Conservation (phyloP, 2,797 vertebrate species). For the Gambusia yucatana region DNA sequence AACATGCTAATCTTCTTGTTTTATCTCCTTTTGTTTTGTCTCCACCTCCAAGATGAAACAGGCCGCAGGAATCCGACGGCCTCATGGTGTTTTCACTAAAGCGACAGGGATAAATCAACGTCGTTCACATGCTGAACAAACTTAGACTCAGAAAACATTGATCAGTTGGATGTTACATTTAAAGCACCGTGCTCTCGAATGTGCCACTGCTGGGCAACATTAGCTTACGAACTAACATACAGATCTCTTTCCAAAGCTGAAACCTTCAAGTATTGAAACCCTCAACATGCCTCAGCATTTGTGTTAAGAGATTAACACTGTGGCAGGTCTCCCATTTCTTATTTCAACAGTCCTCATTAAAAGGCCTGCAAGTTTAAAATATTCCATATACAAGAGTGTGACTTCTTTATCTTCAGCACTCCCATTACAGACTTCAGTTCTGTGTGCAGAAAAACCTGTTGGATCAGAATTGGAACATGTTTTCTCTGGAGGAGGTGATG, state of each 20-base stretch:
- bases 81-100: slow-evolving; percentile 14
- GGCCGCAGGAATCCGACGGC: slow-evolving; percentile 5
- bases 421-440: slow-evolving; percentile 24
- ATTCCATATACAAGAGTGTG: slow-evolving; percentile 6
- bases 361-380: slow-evolving; percentile 1
- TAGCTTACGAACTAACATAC: background rate
- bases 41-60: slow-evolving; percentile 2
- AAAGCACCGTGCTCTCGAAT: background rate
- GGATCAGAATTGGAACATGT: slow-evolving; percentile 51
- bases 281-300: background rate
- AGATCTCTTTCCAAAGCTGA: background rate
- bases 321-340: background rate
- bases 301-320: background rate
- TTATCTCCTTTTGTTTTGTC: background rate
- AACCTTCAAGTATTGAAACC: background rate
- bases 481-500: slow-evolving; percentile 40
- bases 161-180: slow-evolving; percentile 13
- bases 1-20: slow-evolving; percentile 11
- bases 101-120: slow-evolving; percentile 12
- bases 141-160: background rate
- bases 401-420: slow-evolving; percentile 16
- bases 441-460: slow-evolving; percentile 27
- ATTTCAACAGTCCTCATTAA: slow-evolving; percentile 1
- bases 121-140: background rate
- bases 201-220: background rate